Evolutionary conservation across 2,797 vertebrate species (phyloP), one percentile per base, ranked within the genome.

Genomic region (Cossypha dichroa): DNA sequence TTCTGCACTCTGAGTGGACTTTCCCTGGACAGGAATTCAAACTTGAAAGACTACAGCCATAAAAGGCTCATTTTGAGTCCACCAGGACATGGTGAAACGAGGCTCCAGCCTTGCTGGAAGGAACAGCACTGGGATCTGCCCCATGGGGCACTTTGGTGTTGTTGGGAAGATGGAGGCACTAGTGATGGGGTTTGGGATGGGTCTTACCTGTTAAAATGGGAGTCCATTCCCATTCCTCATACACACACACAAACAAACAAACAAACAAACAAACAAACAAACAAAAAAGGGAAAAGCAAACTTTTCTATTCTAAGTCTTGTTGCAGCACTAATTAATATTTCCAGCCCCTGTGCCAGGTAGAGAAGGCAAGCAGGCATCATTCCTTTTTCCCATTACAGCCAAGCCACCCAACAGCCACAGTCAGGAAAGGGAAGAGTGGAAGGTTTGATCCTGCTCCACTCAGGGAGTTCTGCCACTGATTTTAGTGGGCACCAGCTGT

Each of bases 131-230:
- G 28, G 33, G 26, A 38, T 52, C 21, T 25, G 34, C 38, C 36
- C 28, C 1, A 2, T 0, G 4, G 31, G 11, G 19, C 14, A 43
- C 0, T 0, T 10, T 1, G 0, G 17, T 59, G 15, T 52, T 52
- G n/a, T 77, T 1, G 6, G 82, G 45, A 76, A 80, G 19, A 15
- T 12, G 6, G 6, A 64, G 5, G 15, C 11, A 12, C 41, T 56
- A 29, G 5, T 29, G 13, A 36, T 0, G 0, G 23, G 20, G 7
- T 36, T 48, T 51, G 31, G 40, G 33, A 84, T 38, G 13, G 19
- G 25, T 41, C 49, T 87, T 25, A 19, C 1, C 8, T 4, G 13
- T 62, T 83, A 34, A 90, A 77, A 72, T 5, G 3, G 19, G 23
- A 83, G 19, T 10, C 54, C 3, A 0, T 80, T 94, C 34, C 25